A percentile compares a stretch with the other conserved stretches of the same genome.
Evolutionary conservation across 92 coral and sea anemone genomes (phyloP).

Genomic region (Micromussa lordhowensis): DNA sequence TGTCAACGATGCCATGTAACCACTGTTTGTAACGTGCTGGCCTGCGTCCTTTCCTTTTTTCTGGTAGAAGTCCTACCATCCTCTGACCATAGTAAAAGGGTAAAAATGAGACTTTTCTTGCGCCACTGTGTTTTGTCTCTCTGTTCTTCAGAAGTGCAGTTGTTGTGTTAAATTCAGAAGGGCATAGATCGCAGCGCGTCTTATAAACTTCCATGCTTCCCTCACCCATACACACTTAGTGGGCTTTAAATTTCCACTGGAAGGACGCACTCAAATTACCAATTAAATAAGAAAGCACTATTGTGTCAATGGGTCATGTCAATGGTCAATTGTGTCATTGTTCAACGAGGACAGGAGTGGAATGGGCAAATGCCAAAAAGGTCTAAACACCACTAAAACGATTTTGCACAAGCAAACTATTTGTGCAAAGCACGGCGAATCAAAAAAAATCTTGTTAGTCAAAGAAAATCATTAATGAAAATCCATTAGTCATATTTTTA

Average conservation of each 20-base stretch:
- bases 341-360: not conserved
- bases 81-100: too few species aligned
- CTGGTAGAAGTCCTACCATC: too few species aligned
- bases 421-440: not conserved
- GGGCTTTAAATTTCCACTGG: not conserved
- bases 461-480: not conserved
- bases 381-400: not conserved
- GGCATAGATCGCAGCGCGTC: slow-evolving; percentile 37
- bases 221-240: not conserved
- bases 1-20: slow-evolving; percentile 35
- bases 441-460: not conserved
- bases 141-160: too few species aligned
- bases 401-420: not conserved
- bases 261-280: too few species aligned
- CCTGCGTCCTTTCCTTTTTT: slow-evolving; percentile 43
- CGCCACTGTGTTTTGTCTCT: too few species aligned
- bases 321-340: too few species aligned
- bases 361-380: not conserved
- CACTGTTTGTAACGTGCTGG: slow-evolving; percentile 30
- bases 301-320: not conserved
- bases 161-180: slow-evolving; percentile 16
- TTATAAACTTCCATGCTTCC: slow-evolving; percentile 29
- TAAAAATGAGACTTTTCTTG: too few species aligned
- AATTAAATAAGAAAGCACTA: not conserved
- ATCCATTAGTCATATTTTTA: not conserved